Evolutionary conservation across 1,140 invertebrate genomes (phyloP).

Genomic region (Heliconius nattereri): DNA sequence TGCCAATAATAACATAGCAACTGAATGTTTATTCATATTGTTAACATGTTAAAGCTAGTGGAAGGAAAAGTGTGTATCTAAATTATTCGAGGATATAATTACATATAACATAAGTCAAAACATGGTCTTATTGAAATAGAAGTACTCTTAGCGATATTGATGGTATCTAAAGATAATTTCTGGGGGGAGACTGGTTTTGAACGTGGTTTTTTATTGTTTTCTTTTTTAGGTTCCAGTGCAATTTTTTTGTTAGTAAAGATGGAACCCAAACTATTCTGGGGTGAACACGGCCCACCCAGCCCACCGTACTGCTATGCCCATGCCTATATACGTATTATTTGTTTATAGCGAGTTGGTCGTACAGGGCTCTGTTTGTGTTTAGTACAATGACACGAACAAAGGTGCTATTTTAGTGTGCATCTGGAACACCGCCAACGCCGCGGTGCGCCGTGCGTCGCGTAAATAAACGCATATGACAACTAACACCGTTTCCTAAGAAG

Average conservation of each 20-base stretch:
- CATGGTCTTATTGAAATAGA: not conserved
- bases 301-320: too few species aligned
- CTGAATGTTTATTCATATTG: not conserved
- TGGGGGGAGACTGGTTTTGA: too few species aligned
- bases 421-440: conserved; percentile 67
- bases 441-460: conserved; percentile 55
- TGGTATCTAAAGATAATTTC: too few species aligned
- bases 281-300: too few species aligned
- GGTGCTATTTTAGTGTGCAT: conserved; percentile 70
- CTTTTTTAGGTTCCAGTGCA: too few species aligned
- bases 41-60: not conserved
- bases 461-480: conserved; percentile 71
- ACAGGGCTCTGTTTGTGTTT: conserved; percentile 35
- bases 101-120: not conserved
- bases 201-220: too few species aligned
- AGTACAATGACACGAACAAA: conserved; percentile 77
- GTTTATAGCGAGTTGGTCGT: not conserved
- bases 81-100: too few species aligned
- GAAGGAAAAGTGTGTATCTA: not conserved
- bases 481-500: conserved; percentile 39
- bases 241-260: too few species aligned
- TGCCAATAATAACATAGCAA: not conserved
- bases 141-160: not conserved
- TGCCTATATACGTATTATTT: not conserved
- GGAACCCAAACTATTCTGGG: too few species aligned